Base-by-base conservation (phyloP, 92 coral and sea anemone genomes). In the Phymanthus crucifer region DNA sequence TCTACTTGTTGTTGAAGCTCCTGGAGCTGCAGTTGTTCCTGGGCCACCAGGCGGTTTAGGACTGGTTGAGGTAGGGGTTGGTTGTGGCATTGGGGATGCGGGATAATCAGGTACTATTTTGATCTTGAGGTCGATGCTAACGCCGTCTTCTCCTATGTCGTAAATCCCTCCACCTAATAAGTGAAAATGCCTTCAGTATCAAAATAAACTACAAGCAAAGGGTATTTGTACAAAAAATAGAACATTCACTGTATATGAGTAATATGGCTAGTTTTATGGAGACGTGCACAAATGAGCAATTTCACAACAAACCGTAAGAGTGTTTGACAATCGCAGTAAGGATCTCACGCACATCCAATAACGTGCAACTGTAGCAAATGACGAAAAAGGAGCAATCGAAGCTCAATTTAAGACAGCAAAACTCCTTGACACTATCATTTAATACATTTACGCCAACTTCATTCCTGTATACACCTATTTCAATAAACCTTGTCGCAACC, bases 151-250 rank as follows among this genome's bases (percentile, higher is more conserved):
- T 35, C 73, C 71, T 21, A 91, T 66, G 67, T 89, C 93, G 61
- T 91, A 91, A 7, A 89, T 89, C 5, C 96, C 96, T 38, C 84
- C 93, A 76, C 96, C 96, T 91, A 29, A 40, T 40, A 43, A 72
- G 2, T 66, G 71, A 37, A 6, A 21, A 37, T 19, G 9, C 19
- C 18, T 9, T 11, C 21, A 72, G n/a, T 69, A 11, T 32, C 24
- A 0, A 24, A 8, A 32, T 66, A n/a, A 66, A 27, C 16, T 1
- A 3, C 58, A 11, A 38, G n/a, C 45, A 38, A 38, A 38, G 45
- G 5, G 45, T 5, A n/a, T n/a, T n/a, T n/a, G n/a, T n/a, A 45
- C 50, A 45, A 45, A 45, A 45, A 17, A 45, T 9, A 45, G 2
- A 45, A 45, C n/a, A n/a, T n/a, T n/a, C n/a, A n/a, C n/a, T n/a